Conservation (phyloP, 2,888 invertebrate genomes). For the Acholoe squamosa region DNA sequence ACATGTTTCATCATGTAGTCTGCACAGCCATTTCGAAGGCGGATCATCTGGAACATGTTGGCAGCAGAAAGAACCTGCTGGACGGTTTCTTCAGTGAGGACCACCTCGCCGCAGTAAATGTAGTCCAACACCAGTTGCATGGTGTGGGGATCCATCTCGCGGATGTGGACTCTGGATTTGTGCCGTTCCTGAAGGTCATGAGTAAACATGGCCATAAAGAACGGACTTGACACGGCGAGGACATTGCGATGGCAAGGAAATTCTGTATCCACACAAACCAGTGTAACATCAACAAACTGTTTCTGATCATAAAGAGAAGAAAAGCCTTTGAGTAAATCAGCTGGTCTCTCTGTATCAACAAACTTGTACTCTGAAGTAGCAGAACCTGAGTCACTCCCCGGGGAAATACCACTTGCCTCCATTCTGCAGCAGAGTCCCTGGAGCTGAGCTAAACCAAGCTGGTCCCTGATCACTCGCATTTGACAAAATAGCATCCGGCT, state of each 20-base stretch:
- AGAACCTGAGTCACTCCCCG: not conserved
- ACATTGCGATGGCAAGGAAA: slow-evolving; percentile 81
- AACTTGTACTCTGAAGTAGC: slow-evolving; percentile 33
- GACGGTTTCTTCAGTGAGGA: slow-evolving; percentile 79
- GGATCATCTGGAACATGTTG: slow-evolving; percentile 80
- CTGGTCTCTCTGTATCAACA: slow-evolving; percentile 75
- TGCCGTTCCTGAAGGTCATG: slow-evolving; percentile 78
- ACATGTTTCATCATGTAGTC: slow-evolving; percentile 82
- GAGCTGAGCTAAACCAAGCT: not conserved
- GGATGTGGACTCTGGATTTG: slow-evolving; percentile 77
- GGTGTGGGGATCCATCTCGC: slow-evolving; percentile 78
- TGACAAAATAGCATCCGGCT: slow-evolving; percentile 19
- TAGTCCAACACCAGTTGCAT: slow-evolving; percentile 80
- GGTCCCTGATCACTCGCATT: slow-evolving; percentile 38
- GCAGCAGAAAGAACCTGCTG: slow-evolving; percentile 81
- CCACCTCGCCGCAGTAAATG: slow-evolving; percentile 79
- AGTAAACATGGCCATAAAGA: slow-evolving; percentile 82
- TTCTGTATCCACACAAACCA: slow-evolving; percentile 75
- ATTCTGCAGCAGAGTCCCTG: slow-evolving; percentile 42
- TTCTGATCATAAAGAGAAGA: slow-evolving; percentile 78
- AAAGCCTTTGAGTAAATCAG: slow-evolving; percentile 75
- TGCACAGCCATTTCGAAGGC: slow-evolving; percentile 80
- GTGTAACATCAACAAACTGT: slow-evolving; percentile 79
- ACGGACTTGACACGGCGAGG: slow-evolving; percentile 81
- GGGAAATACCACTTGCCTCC: slow-evolving; percentile 16